Base-by-base conservation (phyloP, 2,113 vertebrate genomes). In the Eleginops maclovinus region DNA sequence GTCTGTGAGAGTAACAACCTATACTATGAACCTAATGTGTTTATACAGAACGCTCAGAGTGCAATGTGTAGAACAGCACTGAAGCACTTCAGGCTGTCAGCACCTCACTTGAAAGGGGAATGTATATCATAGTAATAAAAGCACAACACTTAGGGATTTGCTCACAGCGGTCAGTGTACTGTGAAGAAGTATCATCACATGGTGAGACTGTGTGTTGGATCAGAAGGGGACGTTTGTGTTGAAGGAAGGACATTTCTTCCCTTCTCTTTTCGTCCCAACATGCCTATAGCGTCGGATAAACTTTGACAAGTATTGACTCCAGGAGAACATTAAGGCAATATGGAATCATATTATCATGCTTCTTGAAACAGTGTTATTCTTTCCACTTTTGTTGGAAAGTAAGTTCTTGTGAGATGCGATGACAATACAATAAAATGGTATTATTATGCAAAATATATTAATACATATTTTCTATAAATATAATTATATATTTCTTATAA, bases 251-350 rank as follows among this genome's bases (percentile, higher is more conserved):
- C 55, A 53, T 17, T n/a, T 51, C n/a, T 65, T 55, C 28, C 16
- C 15, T 17, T 21, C n/a, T 19, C 14, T 69, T 24, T 68, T 43
- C 53, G 31, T 56, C 63, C 54, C 8, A 43, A 67, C 63, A 44
- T 31, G 61, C 11, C 19, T 62, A 26, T 26, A 43, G 11, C 7
- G 3, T 28, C 47, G 62, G 15, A 53, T n/a, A 26, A 43, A 61
- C 43, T 59, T 43, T 28, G 46, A 51, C n/a, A 60, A 22, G 41
- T 72, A 72, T 17, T 59, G 56, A 72, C 60, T 72, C n/a, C 56
- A 72, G 46, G 6, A 72, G 44, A 50, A 40, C 56, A 60, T 50
- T 60, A 60, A 49, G 17, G 69, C 28, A 51, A 41, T 41, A 50
- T 51, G 46, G 2, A 26, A 26, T 72, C 15, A 61, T 2, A 16